Base-by-base conservation (phyloP, 2,888 invertebrate species). In the Thera britannica region DNA sequence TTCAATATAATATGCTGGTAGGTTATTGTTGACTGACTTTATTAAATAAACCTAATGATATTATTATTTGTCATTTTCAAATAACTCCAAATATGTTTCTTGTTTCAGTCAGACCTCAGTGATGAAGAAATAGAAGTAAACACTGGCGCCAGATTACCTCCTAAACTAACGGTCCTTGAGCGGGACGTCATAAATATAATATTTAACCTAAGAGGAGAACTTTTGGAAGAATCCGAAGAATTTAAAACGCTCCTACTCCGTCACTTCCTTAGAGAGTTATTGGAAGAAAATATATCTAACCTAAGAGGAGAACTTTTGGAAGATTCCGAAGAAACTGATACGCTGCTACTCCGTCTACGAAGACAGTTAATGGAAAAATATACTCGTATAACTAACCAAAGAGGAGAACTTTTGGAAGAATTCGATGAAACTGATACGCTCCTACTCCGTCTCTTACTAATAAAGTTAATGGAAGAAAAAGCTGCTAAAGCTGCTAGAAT, bases 1-100 rank as follows among this genome's bases (percentile, higher is more conserved):
- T 3, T 65, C 72, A 7, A 65, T 72, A 41, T 70, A 68, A 63
- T 44, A 66, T 58, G 58, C 61, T 55, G 62, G 62, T 64, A 63
- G 63, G 60, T 64, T 60, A 5, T 1, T 46, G 2, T 46, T 2
- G 44, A 46, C 8, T 9, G 8, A 46, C 23, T 23, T 23, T 23
- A 23, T 1, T 23, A 23, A 23, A 23, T 23, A 23, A 23, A 23
- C 23, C 23, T 23, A 23, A 23, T 23, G 23, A 23, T 23, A 23
- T 23, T 23, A 23, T 23, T 23, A 23, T 23, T 23, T 23, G 23
- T 41, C 5, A 7, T 41, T 7, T 41, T 41, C 41, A 41, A 41
- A 11, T 3, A 7, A 51, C 2, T 51, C 3, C 2, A 51, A 51
- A 23, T 12, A 23, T 51, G 23, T 23, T 36, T 62, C 0, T 64